These are phyloP conservation scores for Astreopora myriophthalma DNA, from an alignment of 64 coral and sea anemone genomes.

Conservation along the genomic window DNA sequence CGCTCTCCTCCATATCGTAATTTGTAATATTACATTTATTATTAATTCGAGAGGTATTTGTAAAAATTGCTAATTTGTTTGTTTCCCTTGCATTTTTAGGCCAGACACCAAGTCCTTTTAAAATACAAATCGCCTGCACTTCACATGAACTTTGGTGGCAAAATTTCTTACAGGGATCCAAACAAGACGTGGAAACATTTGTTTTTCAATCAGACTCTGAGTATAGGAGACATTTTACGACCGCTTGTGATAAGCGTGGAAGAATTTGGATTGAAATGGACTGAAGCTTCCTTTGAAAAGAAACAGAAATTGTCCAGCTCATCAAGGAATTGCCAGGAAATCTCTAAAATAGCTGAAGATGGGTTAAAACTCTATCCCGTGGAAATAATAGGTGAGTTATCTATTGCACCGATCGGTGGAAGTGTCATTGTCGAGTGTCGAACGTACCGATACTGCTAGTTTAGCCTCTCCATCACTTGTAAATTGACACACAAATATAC, in stretches of 20 bases:
- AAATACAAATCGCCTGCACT: slow-evolving; percentile 73
- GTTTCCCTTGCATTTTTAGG: slow-evolving; percentile 28
- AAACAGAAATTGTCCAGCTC: slow-evolving; percentile 39
- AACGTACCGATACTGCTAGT: too few species aligned
- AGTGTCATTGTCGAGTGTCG: too few species aligned
- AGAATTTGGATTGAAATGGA: slow-evolving; percentile 79
- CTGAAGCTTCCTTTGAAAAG: slow-evolving; percentile 83
- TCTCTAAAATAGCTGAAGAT: slow-evolving; percentile 11
- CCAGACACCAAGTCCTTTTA: slow-evolving; percentile 43
- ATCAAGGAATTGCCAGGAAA: slow-evolving; percentile 20
- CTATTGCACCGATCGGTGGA: too few species aligned
- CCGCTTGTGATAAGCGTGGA: slow-evolving; percentile 72
- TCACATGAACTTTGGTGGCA: slow-evolving; percentile 86
- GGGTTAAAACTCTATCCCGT: slow-evolving; percentile 53
- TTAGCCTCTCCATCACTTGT: too few species aligned
- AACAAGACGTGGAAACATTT: slow-evolving; percentile 76
- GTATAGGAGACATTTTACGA: slow-evolving; percentile 68
- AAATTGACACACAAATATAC: too few species aligned
- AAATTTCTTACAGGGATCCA: slow-evolving; percentile 79
- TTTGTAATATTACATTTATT: too few species aligned
- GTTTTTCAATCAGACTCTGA: slow-evolving; percentile 69
- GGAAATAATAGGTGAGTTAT: slow-evolving; percentile 68
- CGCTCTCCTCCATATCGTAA: too few species aligned
- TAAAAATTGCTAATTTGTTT: not conserved
- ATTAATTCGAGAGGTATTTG: too few species aligned